Conservation (phyloP, 2,888 invertebrate species). For the Cabera pusaria region DNA sequence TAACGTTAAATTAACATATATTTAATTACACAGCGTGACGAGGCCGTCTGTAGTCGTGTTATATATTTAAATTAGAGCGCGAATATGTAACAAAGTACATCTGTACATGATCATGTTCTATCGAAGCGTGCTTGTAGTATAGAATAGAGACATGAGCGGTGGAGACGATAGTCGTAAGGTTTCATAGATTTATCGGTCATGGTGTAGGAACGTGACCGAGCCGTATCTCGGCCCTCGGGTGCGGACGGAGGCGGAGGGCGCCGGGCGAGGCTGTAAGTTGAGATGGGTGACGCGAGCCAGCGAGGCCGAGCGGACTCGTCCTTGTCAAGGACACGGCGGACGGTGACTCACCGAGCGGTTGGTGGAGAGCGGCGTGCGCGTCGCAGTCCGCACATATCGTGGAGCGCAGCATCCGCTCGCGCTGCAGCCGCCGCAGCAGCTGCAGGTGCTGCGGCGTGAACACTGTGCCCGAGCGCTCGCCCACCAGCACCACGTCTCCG, state of each 20-base stretch:
- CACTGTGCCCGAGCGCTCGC: conserved; percentile 82
- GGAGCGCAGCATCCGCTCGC: conserved; percentile 83
- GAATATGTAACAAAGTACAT: too few relatives aligned
- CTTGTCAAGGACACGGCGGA: conserved; percentile 37
- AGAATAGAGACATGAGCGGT: conserved; percentile 15
- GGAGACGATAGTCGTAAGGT: conserved; percentile 41
- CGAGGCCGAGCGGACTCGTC: conserved; percentile 17
- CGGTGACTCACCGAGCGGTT: conserved; percentile 75
- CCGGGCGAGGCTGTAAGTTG: conserved; percentile 29
- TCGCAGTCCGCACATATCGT: conserved; percentile 79
- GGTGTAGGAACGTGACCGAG: conserved; percentile 30
- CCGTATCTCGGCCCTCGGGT: conserved; percentile 2
- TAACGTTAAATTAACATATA: conserved; percentile 10
- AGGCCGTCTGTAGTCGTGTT: not conserved
- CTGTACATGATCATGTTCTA: too few relatives aligned
- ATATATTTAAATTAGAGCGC: too few relatives aligned
- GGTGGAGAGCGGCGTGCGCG: conserved; percentile 72
- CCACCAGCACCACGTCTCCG: conserved; percentile 82
- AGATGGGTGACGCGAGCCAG: conserved; percentile 12
- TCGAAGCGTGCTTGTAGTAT: too few relatives aligned
- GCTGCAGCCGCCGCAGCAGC: conserved; percentile 85
- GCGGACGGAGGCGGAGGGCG: conserved; percentile 15
- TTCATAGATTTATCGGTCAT: conserved; percentile 39
- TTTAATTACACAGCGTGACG: conserved; percentile 1
- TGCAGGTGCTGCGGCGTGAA: conserved; percentile 87